Base-by-base conservation (phyloP, 1,140 invertebrate species). In the Amphibalanus amphitrite region DNA sequence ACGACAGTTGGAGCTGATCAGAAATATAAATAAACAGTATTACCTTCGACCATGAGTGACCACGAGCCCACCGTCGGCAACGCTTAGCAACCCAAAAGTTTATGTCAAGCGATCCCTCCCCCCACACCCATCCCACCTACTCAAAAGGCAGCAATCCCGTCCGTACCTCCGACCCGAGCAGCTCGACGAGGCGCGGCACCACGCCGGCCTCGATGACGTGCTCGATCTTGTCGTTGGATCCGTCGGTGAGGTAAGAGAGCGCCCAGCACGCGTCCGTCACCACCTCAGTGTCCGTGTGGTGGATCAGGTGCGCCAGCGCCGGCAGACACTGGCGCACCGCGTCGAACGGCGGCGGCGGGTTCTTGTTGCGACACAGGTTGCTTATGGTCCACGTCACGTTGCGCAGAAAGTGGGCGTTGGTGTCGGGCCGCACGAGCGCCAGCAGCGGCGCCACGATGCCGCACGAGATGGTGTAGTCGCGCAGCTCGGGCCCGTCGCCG, bases 201-300 rank as follows among this genome's bases (percentile, higher is more conserved):
- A 92, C 83, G 23, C 86, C 85, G 17, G 85, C 82, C 29, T 86
- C 84, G 13, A 93, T 84, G 0, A 93, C 90, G 85, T 80, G 91
- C 73, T 86, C 93, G 76, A 98, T 98, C 78, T 93, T 93, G 33
- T 94, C 89, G 80, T 97, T 96, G 0, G 89, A 87, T 3, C 93
- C 93, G 81, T 97, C 95, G 3, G 93, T 96, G 6, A 98, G 82
- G 79, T 98, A 98, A 0, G 95, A 97, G 26, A 98, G 81, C 0
- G 95, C 93, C 96, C 96, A 99, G 77, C 95, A 96, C 15, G 93
- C 87, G 82, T 98, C 95, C 69, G 92, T 89, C 87, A 91, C 78
- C 17, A 93, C 86, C 79, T 92, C 89, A 79, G 86, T 83, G 80
- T 93, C 91, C 0, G 79, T 76, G 74, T 88, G 85, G 70, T 85